These are phyloP conservation scores for Chirona hameri DNA, from an alignment of 2,888 invertebrate species.

Conservation along the genomic window DNA sequence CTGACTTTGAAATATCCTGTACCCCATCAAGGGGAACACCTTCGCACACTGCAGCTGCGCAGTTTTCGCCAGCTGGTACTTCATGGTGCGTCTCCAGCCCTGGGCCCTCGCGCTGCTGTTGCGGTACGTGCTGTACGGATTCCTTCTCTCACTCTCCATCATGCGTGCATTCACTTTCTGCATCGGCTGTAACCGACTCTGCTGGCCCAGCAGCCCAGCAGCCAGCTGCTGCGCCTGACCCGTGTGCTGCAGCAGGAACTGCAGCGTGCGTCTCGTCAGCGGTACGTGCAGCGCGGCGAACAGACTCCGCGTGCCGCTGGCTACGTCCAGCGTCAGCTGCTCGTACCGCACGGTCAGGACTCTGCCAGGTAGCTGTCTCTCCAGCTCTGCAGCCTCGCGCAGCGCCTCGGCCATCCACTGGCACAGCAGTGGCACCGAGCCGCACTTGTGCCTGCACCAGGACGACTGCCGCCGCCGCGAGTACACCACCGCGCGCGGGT, in stretches of 20 bases:
- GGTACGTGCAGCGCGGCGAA: neutral
- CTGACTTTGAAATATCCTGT: neutral
- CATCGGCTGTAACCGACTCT: neutral
- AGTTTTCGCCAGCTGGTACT: neutral
- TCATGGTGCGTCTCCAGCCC: neutral
- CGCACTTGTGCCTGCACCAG: conserved; percentile 35
- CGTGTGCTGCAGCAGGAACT: neutral
- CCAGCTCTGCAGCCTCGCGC: neutral
- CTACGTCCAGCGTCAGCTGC: neutral
- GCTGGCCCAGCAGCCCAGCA: neutral
- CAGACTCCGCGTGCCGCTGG: neutral
- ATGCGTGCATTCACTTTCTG: neutral
- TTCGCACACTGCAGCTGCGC: neutral
- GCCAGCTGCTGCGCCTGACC: neutral
- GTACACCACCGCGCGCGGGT: conserved; percentile 41
- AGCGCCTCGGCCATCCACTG: neutral
- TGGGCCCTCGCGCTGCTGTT: neutral
- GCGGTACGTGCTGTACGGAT: neutral
- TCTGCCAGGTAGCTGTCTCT: neutral
- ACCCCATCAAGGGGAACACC: neutral
- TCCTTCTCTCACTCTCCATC: neutral
- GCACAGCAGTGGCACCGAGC: neutral
- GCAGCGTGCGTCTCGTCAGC: neutral
- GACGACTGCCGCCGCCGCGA: conserved; percentile 38
- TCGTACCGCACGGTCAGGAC: neutral